A percentile compares a stretch with the other conserved stretches of the same genome.
These are phyloP conservation scores for Basileuterus tristriatus DNA, from an alignment of 2,797 vertebrate species.

Conservation along the genomic window DNA sequence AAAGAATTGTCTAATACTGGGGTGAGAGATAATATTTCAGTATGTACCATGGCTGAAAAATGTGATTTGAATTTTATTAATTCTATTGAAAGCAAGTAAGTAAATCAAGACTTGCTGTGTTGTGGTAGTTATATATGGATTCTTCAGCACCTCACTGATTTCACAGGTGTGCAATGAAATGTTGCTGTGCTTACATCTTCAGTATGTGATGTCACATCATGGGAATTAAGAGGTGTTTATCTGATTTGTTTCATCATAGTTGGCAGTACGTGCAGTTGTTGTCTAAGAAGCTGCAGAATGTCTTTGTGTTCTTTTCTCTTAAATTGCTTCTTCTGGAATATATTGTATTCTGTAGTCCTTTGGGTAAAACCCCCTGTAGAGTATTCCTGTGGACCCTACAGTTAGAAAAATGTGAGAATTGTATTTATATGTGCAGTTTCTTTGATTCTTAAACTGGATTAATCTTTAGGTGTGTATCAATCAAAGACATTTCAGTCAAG, in stretches of 20 bases:
- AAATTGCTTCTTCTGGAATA: not conserved
- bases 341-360: not conserved
- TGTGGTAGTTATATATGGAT: not conserved
- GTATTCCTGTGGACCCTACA: not conserved
- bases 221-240: not conserved
- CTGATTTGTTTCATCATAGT: not conserved
- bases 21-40: not conserved
- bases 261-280: not conserved
- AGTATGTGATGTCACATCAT: not conserved
- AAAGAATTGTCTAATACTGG: not conserved
- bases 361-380: not conserved
- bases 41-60: not conserved
- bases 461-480: not conserved
- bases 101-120: not conserved
- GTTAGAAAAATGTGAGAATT: not conserved
- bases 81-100: not conserved
- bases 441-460: not conserved
- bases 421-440: not conserved
- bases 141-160: not conserved
- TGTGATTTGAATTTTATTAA: not conserved
- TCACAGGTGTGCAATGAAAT: not conserved
- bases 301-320: not conserved
- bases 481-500: not conserved
- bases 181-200: not conserved
- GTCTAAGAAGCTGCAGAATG: not conserved